Conservation (phyloP, 2,797 vertebrate genomes). For the Sebastes steindachneri region DNA sequence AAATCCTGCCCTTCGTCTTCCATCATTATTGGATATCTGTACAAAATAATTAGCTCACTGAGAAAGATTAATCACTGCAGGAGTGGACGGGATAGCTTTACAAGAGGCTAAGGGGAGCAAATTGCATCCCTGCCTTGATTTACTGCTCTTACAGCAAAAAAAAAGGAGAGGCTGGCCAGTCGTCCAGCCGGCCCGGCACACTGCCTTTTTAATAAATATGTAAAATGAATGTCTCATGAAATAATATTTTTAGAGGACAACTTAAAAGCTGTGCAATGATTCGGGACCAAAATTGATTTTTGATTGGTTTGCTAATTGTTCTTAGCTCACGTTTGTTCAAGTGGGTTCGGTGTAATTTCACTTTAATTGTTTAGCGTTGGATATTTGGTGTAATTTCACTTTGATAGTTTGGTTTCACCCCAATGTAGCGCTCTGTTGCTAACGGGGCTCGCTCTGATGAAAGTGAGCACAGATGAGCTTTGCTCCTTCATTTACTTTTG, state of each 20-base stretch:
- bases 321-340: constrained; percentile 29
- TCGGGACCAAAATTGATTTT: constrained; percentile 21
- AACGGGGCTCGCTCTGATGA: constrained; percentile 51
- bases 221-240: constrained; percentile 60
- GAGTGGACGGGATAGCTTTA: constrained; percentile 87
- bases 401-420: neutral
- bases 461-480: constrained; percentile 34
- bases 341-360: constrained; percentile 38
- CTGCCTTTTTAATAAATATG: constrained; percentile 74
- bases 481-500: constrained; percentile 59
- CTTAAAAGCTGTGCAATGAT: constrained; percentile 23
- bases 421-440: constrained; percentile 37
- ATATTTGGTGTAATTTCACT: constrained; percentile 67
- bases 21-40: constrained; percentile 90
- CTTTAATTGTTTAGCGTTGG: constrained; percentile 61
- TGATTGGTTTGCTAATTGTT: constrained; percentile 50
- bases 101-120: constrained; percentile 87
- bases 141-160: constrained; percentile 77
- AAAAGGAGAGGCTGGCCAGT: constrained; percentile 41
- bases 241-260: constrained; percentile 8
- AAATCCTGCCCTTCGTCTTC: constrained; percentile 83
- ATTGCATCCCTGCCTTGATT: constrained; percentile 84
- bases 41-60: constrained; percentile 89
- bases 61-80: constrained; percentile 85
- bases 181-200: constrained; percentile 49